Evolutionary conservation across 2,797 vertebrate genomes (phyloP).

Genomic region (Phoxinus dragarum): DNA sequence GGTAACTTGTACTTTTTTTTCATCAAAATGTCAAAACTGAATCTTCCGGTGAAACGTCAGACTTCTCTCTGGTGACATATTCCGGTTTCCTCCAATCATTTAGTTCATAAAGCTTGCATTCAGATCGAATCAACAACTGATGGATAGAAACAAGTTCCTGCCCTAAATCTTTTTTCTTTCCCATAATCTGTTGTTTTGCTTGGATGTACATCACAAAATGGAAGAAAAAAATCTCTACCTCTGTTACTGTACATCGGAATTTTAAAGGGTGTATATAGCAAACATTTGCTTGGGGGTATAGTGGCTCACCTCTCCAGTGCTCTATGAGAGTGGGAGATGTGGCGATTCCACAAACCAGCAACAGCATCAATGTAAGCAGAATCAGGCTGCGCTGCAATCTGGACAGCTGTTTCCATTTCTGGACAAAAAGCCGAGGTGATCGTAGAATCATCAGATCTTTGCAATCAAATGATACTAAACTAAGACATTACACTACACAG

Average conservation of each 20-base stretch:
- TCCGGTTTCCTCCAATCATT: not conserved
- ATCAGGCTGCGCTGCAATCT: conserved; percentile 88
- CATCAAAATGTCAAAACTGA: not conserved
- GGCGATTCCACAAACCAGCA: conserved; percentile 81
- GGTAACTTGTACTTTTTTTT: too few species aligned
- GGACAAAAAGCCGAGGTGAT: conserved; percentile 43
- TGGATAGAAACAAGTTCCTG: not conserved
- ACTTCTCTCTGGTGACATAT: not conserved
- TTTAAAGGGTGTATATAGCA: not conserved
- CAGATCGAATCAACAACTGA: not conserved
- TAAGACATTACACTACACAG: not conserved
- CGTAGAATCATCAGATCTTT: not conserved
- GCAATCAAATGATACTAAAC: not conserved
- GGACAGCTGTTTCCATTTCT: conserved; percentile 98
- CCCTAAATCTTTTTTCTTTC: not conserved
- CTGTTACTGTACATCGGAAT: too few species aligned
- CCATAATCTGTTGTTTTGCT: not conserved
- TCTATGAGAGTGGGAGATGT: conserved; percentile 78
- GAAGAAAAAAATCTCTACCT: not conserved
- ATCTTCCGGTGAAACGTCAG: not conserved
- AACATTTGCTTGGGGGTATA: too few species aligned
- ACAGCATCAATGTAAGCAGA: conserved; percentile 78
- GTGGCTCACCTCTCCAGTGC: conserved; percentile 81
- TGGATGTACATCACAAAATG: too few species aligned
- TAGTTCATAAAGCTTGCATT: not conserved